These are phyloP conservation scores for Sula dactylatra DNA, from an alignment of 2,113 vertebrate genomes.

Conservation along the genomic window DNA sequence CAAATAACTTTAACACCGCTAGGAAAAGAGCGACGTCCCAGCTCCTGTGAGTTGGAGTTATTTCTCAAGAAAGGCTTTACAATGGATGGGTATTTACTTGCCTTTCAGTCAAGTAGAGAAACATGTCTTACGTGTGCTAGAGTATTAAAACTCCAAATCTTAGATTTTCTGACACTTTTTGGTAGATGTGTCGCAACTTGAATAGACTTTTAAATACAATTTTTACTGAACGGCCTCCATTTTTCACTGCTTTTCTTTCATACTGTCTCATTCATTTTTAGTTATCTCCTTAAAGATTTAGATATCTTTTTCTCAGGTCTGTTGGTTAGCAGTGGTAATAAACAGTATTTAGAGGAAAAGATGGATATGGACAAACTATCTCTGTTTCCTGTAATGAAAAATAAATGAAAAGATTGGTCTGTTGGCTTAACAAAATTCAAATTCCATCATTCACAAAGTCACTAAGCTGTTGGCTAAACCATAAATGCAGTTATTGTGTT, in stretches of 20 bases:
- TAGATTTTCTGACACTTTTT: neutral
- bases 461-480: neutral
- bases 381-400: neutral
- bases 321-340: neutral
- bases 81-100: neutral
- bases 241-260: neutral
- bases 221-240: neutral
- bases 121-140: neutral
- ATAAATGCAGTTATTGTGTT: neutral
- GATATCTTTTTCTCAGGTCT: neutral
- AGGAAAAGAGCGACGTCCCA: neutral
- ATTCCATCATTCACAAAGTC: neutral
- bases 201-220: neutral
- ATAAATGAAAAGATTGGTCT: neutral
- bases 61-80: neutral
- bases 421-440: neutral
- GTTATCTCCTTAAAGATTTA: neutral
- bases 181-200: neutral
- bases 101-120: neutral
- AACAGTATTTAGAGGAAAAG: neutral
- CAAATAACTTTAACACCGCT: neutral
- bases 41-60: neutral
- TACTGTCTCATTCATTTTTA: neutral
- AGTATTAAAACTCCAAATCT: neutral
- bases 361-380: neutral